Base-by-base conservation (phyloP, 2,113 vertebrate genomes). In the Merops nubicus region DNA sequence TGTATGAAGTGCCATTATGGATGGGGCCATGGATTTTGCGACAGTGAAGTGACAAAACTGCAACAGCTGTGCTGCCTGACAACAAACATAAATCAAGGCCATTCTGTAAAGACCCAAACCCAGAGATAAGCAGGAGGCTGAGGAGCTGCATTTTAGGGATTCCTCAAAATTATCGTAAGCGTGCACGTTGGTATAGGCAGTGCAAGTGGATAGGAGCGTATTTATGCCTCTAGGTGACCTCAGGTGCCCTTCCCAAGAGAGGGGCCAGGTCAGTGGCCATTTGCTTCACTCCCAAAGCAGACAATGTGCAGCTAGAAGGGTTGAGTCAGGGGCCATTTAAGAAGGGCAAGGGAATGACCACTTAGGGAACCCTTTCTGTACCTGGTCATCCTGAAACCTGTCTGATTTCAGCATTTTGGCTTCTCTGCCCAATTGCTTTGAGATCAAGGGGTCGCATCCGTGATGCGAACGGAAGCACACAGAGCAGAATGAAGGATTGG, bases 1-100 rank as follows among this genome's bases (percentile, higher is more conserved):
- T 83, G 93, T 94, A 88, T 93, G 48, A 91, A 97, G 81, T 91
- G 89, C 70, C 60, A 23, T 94, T 83, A 96, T 97, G 89, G 95
- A 94, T 96, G 64, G 64, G 51, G 57, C 81, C 65, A 28, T 57
- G 89, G 95, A 91, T 96, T 97, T 91, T 87, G 89, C 54, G 56
- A 91, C 74, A 93, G 51, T 63, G 47, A 91, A 83, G 86, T 56
- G 78, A 91, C 85, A 93, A 93, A 83, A 93, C 45, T 72, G 69
- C 83, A 92, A 34, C 92, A 96, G 74, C 89, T 96, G 94, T 84
- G 83, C 62, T 92, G 53, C 73, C 79, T 91, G 91, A 91, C 88
- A 94, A 64, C 65, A 92, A 63, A 65, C 64, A 65, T 59, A 91
- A 85, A 94, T 91, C 91, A 89, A 86, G 86, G 57, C 62, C 18